Evolutionary conservation across 2,888 invertebrate genomes (phyloP).

Genomic region (Catocala sponsa): DNA sequence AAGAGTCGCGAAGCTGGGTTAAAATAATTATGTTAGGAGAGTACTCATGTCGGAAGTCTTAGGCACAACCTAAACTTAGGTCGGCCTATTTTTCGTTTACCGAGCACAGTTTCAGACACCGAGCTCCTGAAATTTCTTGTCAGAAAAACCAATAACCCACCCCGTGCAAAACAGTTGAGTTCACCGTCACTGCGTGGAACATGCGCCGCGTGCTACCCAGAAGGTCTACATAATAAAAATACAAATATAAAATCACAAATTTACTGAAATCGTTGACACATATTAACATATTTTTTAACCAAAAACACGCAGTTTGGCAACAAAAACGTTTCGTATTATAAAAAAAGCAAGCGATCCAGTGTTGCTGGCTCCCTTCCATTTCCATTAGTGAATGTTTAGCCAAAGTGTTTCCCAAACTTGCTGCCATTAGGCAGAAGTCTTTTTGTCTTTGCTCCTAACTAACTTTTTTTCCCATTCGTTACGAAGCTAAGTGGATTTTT

Average conservation of each 20-base stretch:
- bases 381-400: slow-evolving; percentile 87
- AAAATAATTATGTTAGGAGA: too few species aligned
- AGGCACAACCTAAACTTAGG: too few species aligned
- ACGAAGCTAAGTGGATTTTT: slow-evolving; percentile 75
- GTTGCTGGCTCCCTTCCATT: slow-evolving; percentile 84
- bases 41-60: too few species aligned
- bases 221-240: background rate
- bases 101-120: too few species aligned
- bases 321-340: slow-evolving; percentile 61
- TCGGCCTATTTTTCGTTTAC: too few species aligned
- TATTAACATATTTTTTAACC: slow-evolving; percentile 47
- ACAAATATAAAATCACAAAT: slow-evolving; percentile 17
- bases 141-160: too few species aligned
- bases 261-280: slow-evolving; percentile 7
- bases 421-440: slow-evolving; percentile 79
- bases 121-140: too few species aligned
- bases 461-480: slow-evolving; percentile 73
- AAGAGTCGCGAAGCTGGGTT: too few species aligned
- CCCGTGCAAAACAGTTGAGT: too few species aligned
- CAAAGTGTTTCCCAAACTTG: slow-evolving; percentile 86
- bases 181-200: too few species aligned
- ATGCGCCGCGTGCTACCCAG: too few species aligned
- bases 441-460: slow-evolving; percentile 80
- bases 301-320: slow-evolving; percentile 72
- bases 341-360: slow-evolving; percentile 74